Percentiles rank a stretch among this genome's conserved stretches.
phyloP scores from a whole-genome alignment of 2,113 vertebrate genomes.

The Bostrychus sinensis region DNA sequence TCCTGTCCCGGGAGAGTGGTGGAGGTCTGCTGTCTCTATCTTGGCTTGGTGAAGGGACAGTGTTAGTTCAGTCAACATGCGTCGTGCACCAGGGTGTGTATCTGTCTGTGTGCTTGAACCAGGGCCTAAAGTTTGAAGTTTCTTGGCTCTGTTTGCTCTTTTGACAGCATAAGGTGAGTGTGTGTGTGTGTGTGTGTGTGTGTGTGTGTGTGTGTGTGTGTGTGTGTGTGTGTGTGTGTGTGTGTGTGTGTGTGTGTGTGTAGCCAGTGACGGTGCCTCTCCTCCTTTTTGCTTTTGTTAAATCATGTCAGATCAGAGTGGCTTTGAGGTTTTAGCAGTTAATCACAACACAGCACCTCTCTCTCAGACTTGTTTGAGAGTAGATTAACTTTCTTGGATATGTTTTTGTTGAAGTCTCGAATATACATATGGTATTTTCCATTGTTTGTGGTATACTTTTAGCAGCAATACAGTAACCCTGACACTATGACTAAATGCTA shows the following conservation, averaged over 20 bases:
- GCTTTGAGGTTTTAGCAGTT: conserved; percentile 64
- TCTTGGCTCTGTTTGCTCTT: conserved; percentile 64
- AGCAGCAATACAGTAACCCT: background rate
- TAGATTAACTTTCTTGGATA: conserved; percentile 28
- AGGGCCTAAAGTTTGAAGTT: conserved; percentile 62
- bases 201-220: conserved; percentile 40
- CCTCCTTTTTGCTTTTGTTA: conserved; percentile 62
- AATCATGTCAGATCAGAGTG: conserved; percentile 61
- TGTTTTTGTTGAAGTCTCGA: background rate
- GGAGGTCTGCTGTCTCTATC: conserved; percentile 72
- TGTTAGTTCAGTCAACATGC: conserved; percentile 60
- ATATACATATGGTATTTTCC: conserved; percentile 36
- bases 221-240: conserved; percentile 54
- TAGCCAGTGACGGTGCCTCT: conserved; percentile 54
- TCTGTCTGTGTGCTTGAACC: conserved; percentile 50
- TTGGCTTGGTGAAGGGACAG: conserved; percentile 49
- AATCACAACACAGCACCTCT: conserved; percentile 48
- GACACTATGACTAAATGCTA: conserved; percentile 11
- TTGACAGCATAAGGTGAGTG: conserved; percentile 46
- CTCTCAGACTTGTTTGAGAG: conserved; percentile 41
- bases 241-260: conserved; percentile 38
- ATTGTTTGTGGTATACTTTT: background rate
- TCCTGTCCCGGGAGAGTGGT: conserved; percentile 57
- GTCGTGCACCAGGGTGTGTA: conserved; percentile 36
- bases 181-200: conserved; percentile 40